Base-by-base conservation (phyloP, 2,888 invertebrate genomes). In the Diogma glabrata region DNA sequence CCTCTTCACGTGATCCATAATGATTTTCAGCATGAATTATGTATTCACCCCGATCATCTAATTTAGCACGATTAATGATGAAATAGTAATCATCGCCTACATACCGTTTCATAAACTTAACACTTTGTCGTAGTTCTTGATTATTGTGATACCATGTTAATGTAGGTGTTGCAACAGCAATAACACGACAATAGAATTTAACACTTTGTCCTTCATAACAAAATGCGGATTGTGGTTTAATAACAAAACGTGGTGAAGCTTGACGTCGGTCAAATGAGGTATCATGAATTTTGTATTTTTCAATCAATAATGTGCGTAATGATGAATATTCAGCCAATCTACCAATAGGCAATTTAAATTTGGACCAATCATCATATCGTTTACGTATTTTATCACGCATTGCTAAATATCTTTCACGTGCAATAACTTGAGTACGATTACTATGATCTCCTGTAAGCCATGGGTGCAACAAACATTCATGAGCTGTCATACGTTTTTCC, bases 81-180 rank as follows among this genome's bases (percentile, higher is more conserved):
- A 99, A 92, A 71, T 94, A 93, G 70, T 93, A 99, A 65, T 97
- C 94, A 61, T 96, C 93, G 51, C 89, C 92, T 40, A 84, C 79
- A 67, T 97, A 99, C 63, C 95, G 83, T 74, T 97, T 97, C 97
- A 99, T 99, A 72, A 90, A 95, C 72, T 99, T 99, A 57, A 96
- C 95, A 59, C 94, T 94, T 73, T 99, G 97, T 51, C 91, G 77
- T 51, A 99, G 74, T 66, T 96, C 96, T 63, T 82, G 79, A 70
- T 90, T 91, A 71, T 92, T 94, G 64, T 88, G 86, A 58, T 84
- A 87, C 99, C 99, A 99, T 19, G 93, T 88, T 55, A 99, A 81
- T 0, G 93, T 92, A 30, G 97, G 93, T 19, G 94, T 81, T 22
- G 97, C 94, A 59, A 86, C 82, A 1, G 93, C 93, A 64, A 99